Evolutionary conservation across 1,140 invertebrate genomes (phyloP).

Genomic region (Zaprionus camerounensis): DNA sequence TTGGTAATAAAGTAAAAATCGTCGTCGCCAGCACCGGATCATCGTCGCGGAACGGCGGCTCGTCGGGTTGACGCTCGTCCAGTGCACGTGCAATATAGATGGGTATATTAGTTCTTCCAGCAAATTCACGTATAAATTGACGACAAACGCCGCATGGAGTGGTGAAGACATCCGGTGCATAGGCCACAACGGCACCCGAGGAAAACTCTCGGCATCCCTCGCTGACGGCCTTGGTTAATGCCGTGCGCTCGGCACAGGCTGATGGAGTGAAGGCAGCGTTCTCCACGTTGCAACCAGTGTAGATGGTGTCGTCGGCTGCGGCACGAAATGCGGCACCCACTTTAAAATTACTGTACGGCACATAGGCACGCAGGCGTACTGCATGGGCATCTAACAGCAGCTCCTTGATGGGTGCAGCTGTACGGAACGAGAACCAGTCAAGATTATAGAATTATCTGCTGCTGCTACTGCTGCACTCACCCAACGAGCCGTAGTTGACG

Average conservation of each 20-base stretch:
- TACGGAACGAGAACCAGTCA: slow-evolving; percentile 1
- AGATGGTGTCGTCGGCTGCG: slow-evolving; percentile 87
- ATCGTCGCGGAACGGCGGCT: slow-evolving; percentile 27
- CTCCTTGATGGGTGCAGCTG: slow-evolving; percentile 87
- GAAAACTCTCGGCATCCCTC: slow-evolving; percentile 92
- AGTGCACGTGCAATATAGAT: slow-evolving; percentile 90
- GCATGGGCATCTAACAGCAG: slow-evolving; percentile 87
- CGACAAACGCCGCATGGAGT: slow-evolving; percentile 97
- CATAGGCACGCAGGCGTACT: slow-evolving; percentile 90
- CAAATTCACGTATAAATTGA: slow-evolving; percentile 93
- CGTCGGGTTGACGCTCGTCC: slow-evolving; percentile 81
- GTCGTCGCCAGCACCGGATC: slow-evolving; percentile 87
- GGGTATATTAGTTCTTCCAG: slow-evolving; percentile 86
- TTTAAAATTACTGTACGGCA: slow-evolving; percentile 95
- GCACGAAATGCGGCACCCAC: slow-evolving; percentile 95
- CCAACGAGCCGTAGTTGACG: slow-evolving; percentile 47
- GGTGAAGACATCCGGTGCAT: slow-evolving; percentile 88
- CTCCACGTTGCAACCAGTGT: slow-evolving; percentile 94
- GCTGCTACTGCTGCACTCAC: slow-evolving; percentile 35
- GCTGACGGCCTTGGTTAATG: slow-evolving; percentile 93
- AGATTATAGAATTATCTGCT: background rate
- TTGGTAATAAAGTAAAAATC: slow-evolving; percentile 87
- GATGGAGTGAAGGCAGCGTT: slow-evolving; percentile 92
- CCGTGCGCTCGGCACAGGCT: slow-evolving; percentile 96
- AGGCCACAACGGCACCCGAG: slow-evolving; percentile 90